phyloP scores from a whole-genome alignment of 2,113 vertebrate genomes.

The Origma solitaria region DNA sequence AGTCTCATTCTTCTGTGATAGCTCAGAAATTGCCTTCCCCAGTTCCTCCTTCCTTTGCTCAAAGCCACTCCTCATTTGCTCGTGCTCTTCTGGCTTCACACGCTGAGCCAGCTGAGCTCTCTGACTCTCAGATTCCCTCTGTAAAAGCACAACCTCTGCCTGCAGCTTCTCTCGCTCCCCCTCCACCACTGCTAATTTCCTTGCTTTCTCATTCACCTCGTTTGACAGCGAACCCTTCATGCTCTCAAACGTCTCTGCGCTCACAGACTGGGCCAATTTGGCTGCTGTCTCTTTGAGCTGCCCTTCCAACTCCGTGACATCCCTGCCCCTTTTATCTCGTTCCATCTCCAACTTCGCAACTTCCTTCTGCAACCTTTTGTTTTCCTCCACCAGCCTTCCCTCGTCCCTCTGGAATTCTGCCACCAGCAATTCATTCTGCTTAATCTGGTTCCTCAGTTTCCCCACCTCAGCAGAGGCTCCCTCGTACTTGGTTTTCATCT shows the following conservation, averaged over 20 bases:
- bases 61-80: slow-evolving; percentile 69
- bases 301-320: slow-evolving; percentile 65
- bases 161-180: slow-evolving; percentile 77
- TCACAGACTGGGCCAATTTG: slow-evolving; percentile 68
- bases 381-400: slow-evolving; percentile 79
- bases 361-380: slow-evolving; percentile 78
- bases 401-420: slow-evolving; percentile 88
- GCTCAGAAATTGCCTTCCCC: slow-evolving; percentile 75
- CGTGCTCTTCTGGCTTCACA: slow-evolving; percentile 73
- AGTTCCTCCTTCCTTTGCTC: slow-evolving; percentile 76
- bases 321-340: slow-evolving; percentile 70
- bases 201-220: slow-evolving; percentile 83
- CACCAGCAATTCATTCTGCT: slow-evolving; percentile 84
- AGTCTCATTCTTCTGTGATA: slow-evolving; percentile 77
- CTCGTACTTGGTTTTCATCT: slow-evolving; percentile 89
- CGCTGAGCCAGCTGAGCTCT: slow-evolving; percentile 43
- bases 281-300: slow-evolving; percentile 72
- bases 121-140: slow-evolving; percentile 72
- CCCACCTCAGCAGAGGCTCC: slow-evolving; percentile 90
- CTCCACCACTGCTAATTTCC: slow-evolving; percentile 76
- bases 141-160: slow-evolving; percentile 77
- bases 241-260: slow-evolving; percentile 84
- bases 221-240: slow-evolving; percentile 84
- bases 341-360: slow-evolving; percentile 70
- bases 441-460: slow-evolving; percentile 87